These are phyloP conservation scores for Pogonomyrmex californicus DNA, from an alignment of 1,140 invertebrate species.

Conservation along the genomic window DNA sequence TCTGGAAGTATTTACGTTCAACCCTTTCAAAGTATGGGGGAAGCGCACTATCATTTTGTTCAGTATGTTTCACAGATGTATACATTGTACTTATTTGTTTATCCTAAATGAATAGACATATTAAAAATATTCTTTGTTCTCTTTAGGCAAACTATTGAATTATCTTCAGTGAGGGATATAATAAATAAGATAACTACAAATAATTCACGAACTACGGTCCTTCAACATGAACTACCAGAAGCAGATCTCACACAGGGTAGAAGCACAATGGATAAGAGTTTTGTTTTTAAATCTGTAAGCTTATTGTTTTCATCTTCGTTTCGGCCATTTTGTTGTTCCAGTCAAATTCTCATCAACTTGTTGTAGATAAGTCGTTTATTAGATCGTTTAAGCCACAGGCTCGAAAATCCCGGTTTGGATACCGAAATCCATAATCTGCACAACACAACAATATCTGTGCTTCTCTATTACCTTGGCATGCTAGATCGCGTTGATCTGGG, in stretches of 20 bases:
- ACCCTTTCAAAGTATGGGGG: slow-evolving; percentile 84
- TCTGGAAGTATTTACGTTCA: slow-evolving; percentile 84
- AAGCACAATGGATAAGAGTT: slow-evolving; percentile 78
- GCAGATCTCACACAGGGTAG: slow-evolving; percentile 84
- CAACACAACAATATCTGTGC: slow-evolving; percentile 83
- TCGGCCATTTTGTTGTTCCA: not conserved
- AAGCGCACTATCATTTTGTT: slow-evolving; percentile 82
- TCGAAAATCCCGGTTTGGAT: slow-evolving; percentile 85
- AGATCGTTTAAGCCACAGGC: slow-evolving; percentile 83
- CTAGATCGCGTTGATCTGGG: slow-evolving; percentile 80
- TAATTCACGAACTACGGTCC: slow-evolving; percentile 69
- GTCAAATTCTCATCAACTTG: slow-evolving; percentile 33
- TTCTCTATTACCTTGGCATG: slow-evolving; percentile 83
- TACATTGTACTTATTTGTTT: slow-evolving; percentile 1
- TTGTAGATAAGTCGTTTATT: slow-evolving; percentile 82
- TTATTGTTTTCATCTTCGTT: slow-evolving; percentile 22
- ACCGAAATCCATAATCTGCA: slow-evolving; percentile 83
- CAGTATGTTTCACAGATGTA: slow-evolving; percentile 17
- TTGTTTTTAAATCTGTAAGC: slow-evolving; percentile 82
- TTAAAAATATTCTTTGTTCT: not conserved
- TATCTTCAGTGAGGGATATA: slow-evolving; percentile 72
- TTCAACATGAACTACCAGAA: slow-evolving; percentile 83
- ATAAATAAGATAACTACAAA: slow-evolving; percentile 68
- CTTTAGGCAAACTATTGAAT: slow-evolving; percentile 75
- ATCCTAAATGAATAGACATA: not conserved